Evolutionary conservation across 2,888 invertebrate species (phyloP).

Genomic region (Spodoptera littoralis): DNA sequence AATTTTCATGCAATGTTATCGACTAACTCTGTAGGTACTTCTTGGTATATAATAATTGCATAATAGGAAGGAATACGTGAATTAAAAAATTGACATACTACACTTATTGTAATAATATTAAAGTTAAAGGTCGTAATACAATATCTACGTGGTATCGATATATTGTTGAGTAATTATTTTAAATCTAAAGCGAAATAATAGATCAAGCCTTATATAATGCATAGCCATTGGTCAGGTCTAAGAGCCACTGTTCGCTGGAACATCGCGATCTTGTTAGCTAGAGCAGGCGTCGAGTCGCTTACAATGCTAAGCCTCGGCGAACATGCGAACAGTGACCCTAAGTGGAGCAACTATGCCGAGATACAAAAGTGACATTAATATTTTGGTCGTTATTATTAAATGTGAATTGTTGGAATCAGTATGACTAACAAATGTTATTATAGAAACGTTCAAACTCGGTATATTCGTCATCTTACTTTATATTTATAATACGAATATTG

Average conservation of each 20-base stretch:
- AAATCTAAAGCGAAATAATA: constrained; percentile 32
- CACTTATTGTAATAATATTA: constrained; percentile 58
- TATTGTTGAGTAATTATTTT: constrained; percentile 30
- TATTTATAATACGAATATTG: constrained; percentile 40
- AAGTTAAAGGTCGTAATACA: constrained; percentile 32
- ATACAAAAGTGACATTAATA: constrained; percentile 56
- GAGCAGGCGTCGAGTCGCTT: constrained; percentile 8
- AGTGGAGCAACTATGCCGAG: constrained; percentile 41
- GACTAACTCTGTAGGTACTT: constrained; percentile 79
- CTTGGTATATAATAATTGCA: constrained; percentile 82
- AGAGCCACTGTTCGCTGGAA: constrained; percentile 38
- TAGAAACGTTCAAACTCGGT: constrained; percentile 40
- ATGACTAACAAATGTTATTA: constrained; percentile 36
- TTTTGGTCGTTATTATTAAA: constrained; percentile 55
- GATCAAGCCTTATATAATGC: constrained; percentile 27
- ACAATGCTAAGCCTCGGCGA: not conserved
- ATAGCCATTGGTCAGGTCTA: constrained; percentile 45
- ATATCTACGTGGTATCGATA: constrained; percentile 36
- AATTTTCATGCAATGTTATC: constrained; percentile 76
- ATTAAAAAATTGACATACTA: constrained; percentile 84
- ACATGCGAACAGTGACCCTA: constrained; percentile 39
- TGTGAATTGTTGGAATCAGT: constrained; percentile 41
- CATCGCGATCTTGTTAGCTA: constrained; percentile 13
- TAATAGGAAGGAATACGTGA: constrained; percentile 85
- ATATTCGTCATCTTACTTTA: constrained; percentile 47